Evolutionary conservation across 2,888 invertebrate species (phyloP).

Genomic region (Hirtodrosophila duncani): DNA sequence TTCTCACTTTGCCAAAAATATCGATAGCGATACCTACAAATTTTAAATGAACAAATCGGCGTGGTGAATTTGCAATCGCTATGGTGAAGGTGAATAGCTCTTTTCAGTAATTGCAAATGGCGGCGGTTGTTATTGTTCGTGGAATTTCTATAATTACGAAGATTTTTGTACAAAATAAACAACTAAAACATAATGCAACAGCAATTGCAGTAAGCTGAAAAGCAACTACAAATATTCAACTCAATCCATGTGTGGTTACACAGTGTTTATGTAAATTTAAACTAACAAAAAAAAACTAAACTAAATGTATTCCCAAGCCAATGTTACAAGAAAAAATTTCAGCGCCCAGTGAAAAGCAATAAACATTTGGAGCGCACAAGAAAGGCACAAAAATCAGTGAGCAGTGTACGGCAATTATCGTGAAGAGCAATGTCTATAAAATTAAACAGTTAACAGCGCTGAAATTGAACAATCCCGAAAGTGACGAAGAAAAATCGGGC

Average conservation of each 20-base stretch:
- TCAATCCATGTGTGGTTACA: slow-evolving; percentile 39
- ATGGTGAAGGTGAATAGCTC: slow-evolving; percentile 80
- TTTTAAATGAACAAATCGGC: too few species aligned
- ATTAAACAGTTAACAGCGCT: slow-evolving; percentile 25
- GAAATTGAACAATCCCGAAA: slow-evolving; percentile 42
- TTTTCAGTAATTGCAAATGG: too few species aligned
- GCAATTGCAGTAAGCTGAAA: slow-evolving; percentile 58
- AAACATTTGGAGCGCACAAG: slow-evolving; percentile 44
- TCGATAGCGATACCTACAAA: too few species aligned
- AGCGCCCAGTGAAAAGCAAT: slow-evolving; percentile 63
- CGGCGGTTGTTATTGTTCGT: slow-evolving; percentile 99
- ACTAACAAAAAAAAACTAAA: slow-evolving; percentile 30
- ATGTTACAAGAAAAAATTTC: slow-evolving; percentile 59
- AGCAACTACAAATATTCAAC: slow-evolving; percentile 49
- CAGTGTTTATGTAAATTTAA: slow-evolving; percentile 45
- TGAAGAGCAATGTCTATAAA: slow-evolving; percentile 32
- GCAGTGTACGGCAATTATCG: slow-evolving; percentile 27
- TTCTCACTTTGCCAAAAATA: neutral
- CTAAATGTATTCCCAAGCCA: slow-evolving; percentile 49
- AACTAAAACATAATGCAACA: slow-evolving; percentile 62
- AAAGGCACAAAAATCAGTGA: slow-evolving; percentile 37
- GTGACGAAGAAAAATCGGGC: slow-evolving; percentile 45
- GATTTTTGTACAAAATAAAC: slow-evolving; percentile 75
- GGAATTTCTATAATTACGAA: slow-evolving; percentile 78
- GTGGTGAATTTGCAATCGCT: too few species aligned